phyloP scores from a whole-genome alignment of 2,888 invertebrate species.

The Eueremaeus valkanovi region DNA sequence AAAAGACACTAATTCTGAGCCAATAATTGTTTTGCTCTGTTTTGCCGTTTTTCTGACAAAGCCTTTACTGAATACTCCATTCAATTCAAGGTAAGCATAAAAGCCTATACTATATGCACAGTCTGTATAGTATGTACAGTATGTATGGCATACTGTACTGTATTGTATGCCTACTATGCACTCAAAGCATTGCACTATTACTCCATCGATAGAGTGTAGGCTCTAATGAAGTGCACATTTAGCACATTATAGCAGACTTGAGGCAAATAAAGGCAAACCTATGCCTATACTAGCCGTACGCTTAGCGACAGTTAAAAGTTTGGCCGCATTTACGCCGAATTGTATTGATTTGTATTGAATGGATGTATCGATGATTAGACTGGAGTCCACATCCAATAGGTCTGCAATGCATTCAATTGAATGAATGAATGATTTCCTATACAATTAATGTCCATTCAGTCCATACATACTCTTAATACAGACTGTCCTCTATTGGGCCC shows the following conservation, averaged over 20 bases:
- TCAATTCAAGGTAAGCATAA: conserved; percentile 22
- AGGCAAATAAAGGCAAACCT: too few relatives aligned
- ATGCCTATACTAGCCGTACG: too few relatives aligned
- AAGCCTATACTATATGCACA: not conserved
- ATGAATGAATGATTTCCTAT: not conserved
- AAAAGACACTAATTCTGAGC: not conserved
- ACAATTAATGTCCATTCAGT: not conserved
- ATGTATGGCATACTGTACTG: not conserved
- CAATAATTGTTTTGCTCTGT: not conserved
- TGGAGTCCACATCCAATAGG: too few relatives aligned
- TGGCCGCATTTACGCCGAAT: too few relatives aligned
- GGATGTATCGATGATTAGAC: too few relatives aligned
- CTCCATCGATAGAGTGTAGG: too few relatives aligned
- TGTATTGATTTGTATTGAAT: not conserved
- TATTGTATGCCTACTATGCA: not conserved
- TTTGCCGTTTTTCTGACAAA: conserved; percentile 13
- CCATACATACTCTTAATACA: not conserved
- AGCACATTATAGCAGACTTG: not conserved
- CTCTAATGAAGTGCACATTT: not conserved
- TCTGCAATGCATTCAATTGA: not conserved
- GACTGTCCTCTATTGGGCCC: not conserved
- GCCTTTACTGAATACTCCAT: too few relatives aligned
- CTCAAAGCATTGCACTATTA: too few relatives aligned
- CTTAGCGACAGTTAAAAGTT: too few relatives aligned
- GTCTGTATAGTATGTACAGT: not conserved